Percentiles rank a stretch among this genome's conserved stretches.
phyloP scores from a whole-genome alignment of 2,797 vertebrate species.

The Onychomys leucogaster region DNA sequence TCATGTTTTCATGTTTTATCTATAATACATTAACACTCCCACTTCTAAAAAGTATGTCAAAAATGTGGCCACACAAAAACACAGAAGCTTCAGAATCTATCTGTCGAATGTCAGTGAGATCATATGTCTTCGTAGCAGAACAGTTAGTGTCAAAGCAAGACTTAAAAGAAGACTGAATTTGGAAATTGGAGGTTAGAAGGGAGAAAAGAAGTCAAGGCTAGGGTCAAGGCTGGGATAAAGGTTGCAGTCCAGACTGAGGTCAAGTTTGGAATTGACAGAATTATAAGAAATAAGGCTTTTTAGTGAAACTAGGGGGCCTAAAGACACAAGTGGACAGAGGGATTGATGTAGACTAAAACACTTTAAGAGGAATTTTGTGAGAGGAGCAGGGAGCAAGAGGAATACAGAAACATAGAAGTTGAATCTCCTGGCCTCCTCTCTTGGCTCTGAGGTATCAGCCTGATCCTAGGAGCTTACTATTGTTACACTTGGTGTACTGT shows the following conservation, averaged over 20 bases:
- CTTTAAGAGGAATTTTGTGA: neutral
- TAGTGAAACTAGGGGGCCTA: neutral
- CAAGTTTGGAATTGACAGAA: neutral
- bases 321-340: neutral
- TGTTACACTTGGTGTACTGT: neutral
- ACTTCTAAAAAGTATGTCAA: neutral
- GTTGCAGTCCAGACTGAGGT: neutral
- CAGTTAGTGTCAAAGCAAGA: neutral
- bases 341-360: neutral
- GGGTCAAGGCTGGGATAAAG: neutral
- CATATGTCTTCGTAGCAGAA: neutral
- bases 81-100: neutral
- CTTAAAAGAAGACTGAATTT: neutral
- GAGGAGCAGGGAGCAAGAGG: neutral
- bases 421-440: neutral
- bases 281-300: neutral
- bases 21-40: neutral
- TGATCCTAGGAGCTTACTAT: neutral
- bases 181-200: neutral
- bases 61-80: neutral
- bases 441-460: neutral
- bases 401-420: neutral
- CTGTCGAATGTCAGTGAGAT: constrained; percentile 12
- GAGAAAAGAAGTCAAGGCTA: neutral
- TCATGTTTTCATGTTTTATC: neutral